Base-by-base conservation (phyloP, 1,140 invertebrate species). In the Radopholus similis region DNA sequence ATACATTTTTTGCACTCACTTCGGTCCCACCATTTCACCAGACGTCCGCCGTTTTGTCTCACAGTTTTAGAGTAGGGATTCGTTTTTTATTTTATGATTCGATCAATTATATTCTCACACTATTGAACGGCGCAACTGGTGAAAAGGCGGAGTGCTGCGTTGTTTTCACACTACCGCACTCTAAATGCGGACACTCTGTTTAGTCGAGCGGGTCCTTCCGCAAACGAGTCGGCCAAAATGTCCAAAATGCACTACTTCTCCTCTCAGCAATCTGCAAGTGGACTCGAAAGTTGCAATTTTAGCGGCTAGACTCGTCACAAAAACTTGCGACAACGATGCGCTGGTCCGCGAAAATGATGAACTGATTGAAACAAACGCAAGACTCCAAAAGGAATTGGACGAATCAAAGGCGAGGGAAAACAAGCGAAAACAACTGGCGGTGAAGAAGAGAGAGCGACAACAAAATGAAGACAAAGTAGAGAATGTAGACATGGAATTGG, bases 271-370 rank as follows among this genome's bases (percentile, higher is more conserved):
- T 70, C 70, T 30, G 37, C 57, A 37, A 30, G 63, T 38, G 55
- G 32, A 26, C 28, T 59, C 73, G 21, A 74, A 76, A 68, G 47
- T 79, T 42, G 76, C 77, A 53, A 77, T 78, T 78, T 80, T 79
- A 79, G 77, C 77, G 11, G 77, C 76, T 23, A 56, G 58, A 40
- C 55, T 78, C 23, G 64, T 66, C 30, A 73, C 71, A 1, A 60
- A 77, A 35, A 44, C 68, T 23, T 60, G 57, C 2, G 76, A 78
- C 59, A 72, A 73, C 47, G 76, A 78, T 23, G 75, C 77, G 30
- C 59, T 78, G n/a, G 73, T 79, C 56, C 74, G 77, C 23, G 72
- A 72, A 11, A 78, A 78, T 64, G 62, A 70, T 18, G 76, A 77
- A 47, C 38, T 78, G 56, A 73, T 76, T 13, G 59, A 76, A 13